Evolutionary conservation across 2,113 vertebrate genomes (phyloP), one percentile per base, ranked within the genome.

Genomic region (Nesospiza acunhae): DNA sequence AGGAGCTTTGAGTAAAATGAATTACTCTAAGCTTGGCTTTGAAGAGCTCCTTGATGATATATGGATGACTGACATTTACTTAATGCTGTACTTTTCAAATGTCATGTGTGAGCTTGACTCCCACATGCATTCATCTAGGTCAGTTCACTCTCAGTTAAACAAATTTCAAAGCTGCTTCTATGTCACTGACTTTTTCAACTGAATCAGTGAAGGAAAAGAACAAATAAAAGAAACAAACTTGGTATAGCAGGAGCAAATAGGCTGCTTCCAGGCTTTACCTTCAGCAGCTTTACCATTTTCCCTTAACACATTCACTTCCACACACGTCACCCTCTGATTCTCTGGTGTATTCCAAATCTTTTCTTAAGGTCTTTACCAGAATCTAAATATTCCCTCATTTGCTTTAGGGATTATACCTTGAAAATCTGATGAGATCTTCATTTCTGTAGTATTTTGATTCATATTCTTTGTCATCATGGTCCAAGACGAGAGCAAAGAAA

Each of bases 81-180:
- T 92, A 74, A 81, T 87, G 53, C 31, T 42, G 37, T 64, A 42
- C n/a, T 91, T 87, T 59, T 84, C 37, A 92, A 95, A 79, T 84
- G 46, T 86, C 60, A 59, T 49, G 33, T 56, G 46, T 89, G 50
- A 84, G 23, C 59, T 56, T 83, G 50, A 33, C 59, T 94, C 64
- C 46, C 50, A 70, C 63, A 30, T 9, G 15, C 3, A 24, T 11
- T 70, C 42, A 60, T 64, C 17, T 85, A 46, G 37, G 68, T 80
- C 80, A 80, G 72, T 41, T 92, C 21, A 30, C 12, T 72, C n/a
- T 50, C 67, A 74, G 63, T 76, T 68, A 89, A 84, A 86, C 30
- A 76, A 84, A 87, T 84, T 52, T 89, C 55, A 60, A 53, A 87
- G 33, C 26, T 75, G 15, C 27, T 72, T 91, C 55, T 77, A 27